These are phyloP conservation scores for Cossypha niveicapilla DNA, from an alignment of 2,797 vertebrate genomes.

Conservation along the genomic window DNA sequence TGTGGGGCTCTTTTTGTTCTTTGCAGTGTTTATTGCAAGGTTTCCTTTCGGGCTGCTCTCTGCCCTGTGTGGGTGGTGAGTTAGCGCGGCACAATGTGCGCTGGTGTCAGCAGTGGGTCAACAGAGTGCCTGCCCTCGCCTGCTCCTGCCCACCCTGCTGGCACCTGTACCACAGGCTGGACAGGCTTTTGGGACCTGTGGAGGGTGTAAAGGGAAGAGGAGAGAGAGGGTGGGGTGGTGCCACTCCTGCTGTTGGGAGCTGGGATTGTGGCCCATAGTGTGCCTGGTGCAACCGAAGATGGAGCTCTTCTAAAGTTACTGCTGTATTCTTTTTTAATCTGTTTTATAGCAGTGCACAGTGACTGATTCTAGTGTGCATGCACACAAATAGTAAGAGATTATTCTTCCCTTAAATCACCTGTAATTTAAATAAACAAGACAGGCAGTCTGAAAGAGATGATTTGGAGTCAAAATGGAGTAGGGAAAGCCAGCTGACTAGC, in stretches of 20 bases:
- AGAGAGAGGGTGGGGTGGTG: background rate
- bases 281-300: background rate
- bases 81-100: fast-evolving
- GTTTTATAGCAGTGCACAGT: background rate
- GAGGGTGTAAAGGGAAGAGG: background rate
- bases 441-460: background rate
- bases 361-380: background rate
- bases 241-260: background rate
- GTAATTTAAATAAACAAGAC: background rate
- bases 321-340: background rate
- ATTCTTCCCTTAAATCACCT: background rate
- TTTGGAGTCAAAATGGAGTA: background rate
- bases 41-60: background rate
- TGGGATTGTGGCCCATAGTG: background rate
- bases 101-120: background rate
- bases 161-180: background rate
- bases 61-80: background rate
- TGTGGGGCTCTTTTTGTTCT: background rate
- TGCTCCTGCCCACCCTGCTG: background rate
- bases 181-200: background rate
- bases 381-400: background rate
- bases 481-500: background rate
- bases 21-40: background rate
- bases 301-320: background rate
- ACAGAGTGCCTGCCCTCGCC: background rate